These are phyloP conservation scores for Amiota mariae DNA, from an alignment of 2,888 invertebrate species.

Conservation along the genomic window DNA sequence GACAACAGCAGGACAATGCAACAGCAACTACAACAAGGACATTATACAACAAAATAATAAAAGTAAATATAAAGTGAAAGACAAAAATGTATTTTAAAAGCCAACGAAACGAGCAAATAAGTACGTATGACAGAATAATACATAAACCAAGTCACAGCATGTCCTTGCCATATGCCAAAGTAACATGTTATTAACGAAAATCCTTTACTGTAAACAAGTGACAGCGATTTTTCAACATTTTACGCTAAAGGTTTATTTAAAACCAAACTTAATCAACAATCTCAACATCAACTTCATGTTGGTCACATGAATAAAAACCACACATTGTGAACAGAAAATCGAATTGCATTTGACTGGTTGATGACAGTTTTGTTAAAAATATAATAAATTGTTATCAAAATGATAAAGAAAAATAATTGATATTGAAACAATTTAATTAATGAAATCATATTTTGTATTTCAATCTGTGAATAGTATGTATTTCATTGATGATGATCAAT, in stretches of 20 bases:
- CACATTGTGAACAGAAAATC: neutral
- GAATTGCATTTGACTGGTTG: conserved; percentile 9
- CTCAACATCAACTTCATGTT: no score
- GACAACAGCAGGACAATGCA: neutral
- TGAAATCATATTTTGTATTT: neutral
- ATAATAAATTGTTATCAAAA: neutral
- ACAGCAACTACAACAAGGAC: neutral
- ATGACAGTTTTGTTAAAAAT: neutral
- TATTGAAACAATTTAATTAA: neutral
- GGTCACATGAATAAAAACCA: neutral
- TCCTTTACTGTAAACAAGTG: conserved; percentile 4
- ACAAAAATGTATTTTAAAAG: neutral
- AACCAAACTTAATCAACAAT: no score
- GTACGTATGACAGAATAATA: no score
- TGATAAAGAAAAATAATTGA: neutral
- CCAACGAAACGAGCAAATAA: no score
- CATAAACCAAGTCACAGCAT: neutral
- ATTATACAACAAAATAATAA: neutral
- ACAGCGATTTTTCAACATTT: neutral
- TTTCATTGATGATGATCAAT: no score
- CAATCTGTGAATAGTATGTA: no score
- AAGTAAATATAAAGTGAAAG: neutral
- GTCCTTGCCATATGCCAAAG: neutral
- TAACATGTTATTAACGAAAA: conserved; percentile 18
- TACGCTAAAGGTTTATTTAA: neutral